A percentile compares a stretch with the other conserved stretches of the same genome.
phyloP scores from a whole-genome alignment of 2,797 vertebrate genomes.

The Botia kubotai region DNA sequence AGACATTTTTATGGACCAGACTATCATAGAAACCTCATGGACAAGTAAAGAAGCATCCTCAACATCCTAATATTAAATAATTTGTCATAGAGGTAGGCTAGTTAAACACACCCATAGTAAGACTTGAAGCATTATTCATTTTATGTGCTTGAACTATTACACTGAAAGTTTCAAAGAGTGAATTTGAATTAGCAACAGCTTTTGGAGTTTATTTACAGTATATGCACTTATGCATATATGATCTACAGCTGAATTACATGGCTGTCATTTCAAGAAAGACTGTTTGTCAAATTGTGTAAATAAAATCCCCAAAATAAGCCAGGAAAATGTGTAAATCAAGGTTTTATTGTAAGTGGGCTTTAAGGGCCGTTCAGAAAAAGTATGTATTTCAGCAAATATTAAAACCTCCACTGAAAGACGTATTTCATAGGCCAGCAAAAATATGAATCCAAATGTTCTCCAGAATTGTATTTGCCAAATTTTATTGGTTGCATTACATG shows the following conservation, averaged over 20 bases:
- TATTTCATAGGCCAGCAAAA: conserved; percentile 22
- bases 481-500: conserved; percentile 35
- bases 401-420: conserved; percentile 25
- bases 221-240: neutral
- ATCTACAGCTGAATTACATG: neutral
- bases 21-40: too few relatives aligned
- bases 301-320: conserved; percentile 15
- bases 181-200: neutral
- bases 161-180: neutral
- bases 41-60: neutral
- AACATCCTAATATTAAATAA: neutral
- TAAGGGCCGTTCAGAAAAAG: conserved; percentile 2
- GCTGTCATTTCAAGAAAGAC: too few relatives aligned
- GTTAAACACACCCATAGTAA: neutral
- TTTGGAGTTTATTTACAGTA: neutral
- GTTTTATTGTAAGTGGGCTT: conserved; percentile 20
- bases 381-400: conserved; percentile 23
- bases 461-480: conserved; percentile 47
- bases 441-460: conserved; percentile 12
- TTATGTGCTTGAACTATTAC: neutral
- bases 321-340: conserved; percentile 11
- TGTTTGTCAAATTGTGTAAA: too few relatives aligned
- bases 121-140: neutral
- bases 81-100: neutral
- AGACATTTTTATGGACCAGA: too few relatives aligned